Percentiles rank a stretch among this genome's conserved stretches.
phyloP scores from a whole-genome alignment of 30 jellyfish, hydroid and myxozoan species.

The Cassiopea xamachana region DNA sequence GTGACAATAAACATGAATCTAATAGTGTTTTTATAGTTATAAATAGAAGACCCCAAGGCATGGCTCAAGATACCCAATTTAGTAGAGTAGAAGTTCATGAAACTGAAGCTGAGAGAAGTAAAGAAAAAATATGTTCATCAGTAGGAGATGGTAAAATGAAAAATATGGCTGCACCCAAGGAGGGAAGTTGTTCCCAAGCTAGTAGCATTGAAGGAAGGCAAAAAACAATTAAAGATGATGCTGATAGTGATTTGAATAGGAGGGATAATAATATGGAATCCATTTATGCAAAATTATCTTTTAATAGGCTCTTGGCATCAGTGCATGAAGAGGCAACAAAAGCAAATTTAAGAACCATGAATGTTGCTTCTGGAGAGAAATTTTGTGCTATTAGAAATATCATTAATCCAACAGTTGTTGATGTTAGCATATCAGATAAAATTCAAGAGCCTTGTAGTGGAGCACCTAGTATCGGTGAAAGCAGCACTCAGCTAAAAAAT shows the following conservation, averaged over 20 bases:
- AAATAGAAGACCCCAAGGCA: not conserved
- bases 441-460: not conserved
- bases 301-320: conserved; percentile 55
- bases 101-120: not conserved
- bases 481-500: too few species aligned
- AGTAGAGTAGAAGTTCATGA: not conserved
- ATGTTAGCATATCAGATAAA: not conserved
- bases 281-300: conserved; percentile 42
- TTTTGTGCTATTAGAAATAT: not conserved
- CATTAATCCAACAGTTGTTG: not conserved
- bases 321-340: conserved; percentile 41
- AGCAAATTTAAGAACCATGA: not conserved
- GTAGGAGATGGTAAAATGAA: conserved; percentile 3
- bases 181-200: not conserved
- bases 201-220: not conserved
- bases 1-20: not conserved
- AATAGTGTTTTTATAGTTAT: not conserved
- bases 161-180: not conserved
- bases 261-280: not conserved
- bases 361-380: not conserved
- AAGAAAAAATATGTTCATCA: not conserved
- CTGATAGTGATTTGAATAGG: not conserved
- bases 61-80: not conserved
- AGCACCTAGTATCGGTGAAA: not conserved
- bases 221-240: not conserved